Conservation (phyloP, 2,888 invertebrate genomes). For the Laothoe populi region DNA sequence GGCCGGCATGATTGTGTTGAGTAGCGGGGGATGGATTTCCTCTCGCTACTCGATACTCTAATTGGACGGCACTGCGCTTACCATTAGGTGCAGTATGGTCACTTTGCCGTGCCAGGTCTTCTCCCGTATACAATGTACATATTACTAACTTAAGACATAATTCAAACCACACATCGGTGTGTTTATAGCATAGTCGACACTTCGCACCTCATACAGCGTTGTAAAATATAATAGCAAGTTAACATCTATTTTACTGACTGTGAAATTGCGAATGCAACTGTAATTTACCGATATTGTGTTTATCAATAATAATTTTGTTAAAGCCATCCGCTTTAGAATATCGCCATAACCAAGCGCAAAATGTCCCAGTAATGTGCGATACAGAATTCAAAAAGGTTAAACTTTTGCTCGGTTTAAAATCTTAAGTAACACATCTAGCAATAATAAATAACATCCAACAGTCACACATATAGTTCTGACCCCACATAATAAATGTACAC, state of each 20-base stretch:
- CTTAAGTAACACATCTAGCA: background rate
- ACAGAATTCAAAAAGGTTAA: background rate
- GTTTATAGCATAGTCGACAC: constrained; percentile 1
- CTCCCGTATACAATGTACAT: too few species aligned
- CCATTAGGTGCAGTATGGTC: too few species aligned
- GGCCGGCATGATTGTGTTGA: too few species aligned
- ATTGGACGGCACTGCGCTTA: too few species aligned
- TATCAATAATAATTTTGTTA: background rate
- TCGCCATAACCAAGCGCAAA: background rate
- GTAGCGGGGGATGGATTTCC: too few species aligned
- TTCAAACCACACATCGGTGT: background rate
- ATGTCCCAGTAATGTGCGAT: background rate
- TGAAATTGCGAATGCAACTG: constrained; percentile 6
- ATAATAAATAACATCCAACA: too few species aligned
- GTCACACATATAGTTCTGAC: too few species aligned
- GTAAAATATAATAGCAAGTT: constrained; percentile 3
- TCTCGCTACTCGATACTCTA: too few species aligned
- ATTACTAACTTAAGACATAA: constrained; percentile 31
- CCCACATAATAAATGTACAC: too few species aligned
- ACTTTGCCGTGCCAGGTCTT: too few species aligned
- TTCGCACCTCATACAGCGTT: background rate
- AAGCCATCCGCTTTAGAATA: background rate
- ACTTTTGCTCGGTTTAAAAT: background rate
- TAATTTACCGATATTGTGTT: constrained; percentile 4
- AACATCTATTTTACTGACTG: background rate